Evolutionary conservation across 1,140 invertebrate species (phyloP).

Genomic region (Melanaphis sacchari): DNA sequence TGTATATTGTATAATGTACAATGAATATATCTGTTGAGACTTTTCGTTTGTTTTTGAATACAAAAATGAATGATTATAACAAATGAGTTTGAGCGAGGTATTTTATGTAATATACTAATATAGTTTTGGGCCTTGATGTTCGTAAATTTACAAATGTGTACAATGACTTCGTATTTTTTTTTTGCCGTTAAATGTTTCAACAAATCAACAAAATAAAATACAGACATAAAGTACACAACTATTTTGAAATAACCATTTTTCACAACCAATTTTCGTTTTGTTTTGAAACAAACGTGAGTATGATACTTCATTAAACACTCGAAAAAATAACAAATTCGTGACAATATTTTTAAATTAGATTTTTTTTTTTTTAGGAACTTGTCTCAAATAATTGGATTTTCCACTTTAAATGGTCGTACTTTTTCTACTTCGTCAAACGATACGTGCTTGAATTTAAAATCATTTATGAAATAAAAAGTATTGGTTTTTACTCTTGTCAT

Average conservation of each 20-base stretch:
- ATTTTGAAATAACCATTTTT: not conserved
- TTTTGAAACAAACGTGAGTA: slow-evolving; percentile 22
- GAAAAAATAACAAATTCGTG: slow-evolving; percentile 47
- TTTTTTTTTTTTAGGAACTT: not conserved
- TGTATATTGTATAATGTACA: not conserved
- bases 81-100: not conserved
- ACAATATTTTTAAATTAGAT: slow-evolving; percentile 46
- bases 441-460: slow-evolving; percentile 49
- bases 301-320: slow-evolving; percentile 47
- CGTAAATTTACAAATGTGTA: not conserved
- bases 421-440: slow-evolving; percentile 11
- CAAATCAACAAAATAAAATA: not conserved
- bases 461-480: not conserved
- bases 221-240: not conserved
- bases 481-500: not conserved
- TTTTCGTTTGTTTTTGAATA: not conserved
- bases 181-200: not conserved
- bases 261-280: not conserved
- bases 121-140: not conserved
- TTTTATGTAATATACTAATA: not conserved
- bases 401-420: slow-evolving; percentile 16
- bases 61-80: slow-evolving; percentile 11
- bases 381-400: slow-evolving; percentile 40
- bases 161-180: not conserved
- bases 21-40: not conserved